Conservation (phyloP, 2,113 vertebrate genomes). For the Arothron firmamentum region DNA sequence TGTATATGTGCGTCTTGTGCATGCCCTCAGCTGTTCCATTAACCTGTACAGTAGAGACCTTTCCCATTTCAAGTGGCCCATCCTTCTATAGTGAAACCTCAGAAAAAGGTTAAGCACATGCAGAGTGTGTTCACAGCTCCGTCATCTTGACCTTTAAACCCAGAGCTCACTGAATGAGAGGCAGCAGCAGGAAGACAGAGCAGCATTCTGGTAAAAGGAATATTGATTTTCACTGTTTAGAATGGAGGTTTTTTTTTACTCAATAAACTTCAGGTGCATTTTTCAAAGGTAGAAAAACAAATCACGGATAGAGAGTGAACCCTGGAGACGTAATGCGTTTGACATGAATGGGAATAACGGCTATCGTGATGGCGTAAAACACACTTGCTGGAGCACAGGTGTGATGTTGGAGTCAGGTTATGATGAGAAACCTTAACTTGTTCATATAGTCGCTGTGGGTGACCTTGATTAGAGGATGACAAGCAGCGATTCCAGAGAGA, state of each 20-base stretch:
- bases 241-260: background rate
- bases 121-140: slow-evolving; percentile 22
- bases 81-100: slow-evolving; percentile 28
- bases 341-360: background rate
- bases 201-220: background rate
- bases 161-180: slow-evolving; percentile 23
- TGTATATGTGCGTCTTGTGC: background rate
- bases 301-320: background rate
- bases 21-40: slow-evolving; percentile 20
- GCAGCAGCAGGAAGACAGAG: slow-evolving; percentile 16
- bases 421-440: too few species aligned
- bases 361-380: background rate
- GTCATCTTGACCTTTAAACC: slow-evolving; percentile 32
- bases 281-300: too few species aligned
- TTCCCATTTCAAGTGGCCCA: slow-evolving; percentile 24
- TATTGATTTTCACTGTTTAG: slow-evolving; percentile 13
- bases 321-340: background rate
- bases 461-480: too few species aligned
- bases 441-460: too few species aligned
- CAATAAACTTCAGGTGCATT: too few species aligned
- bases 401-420: too few species aligned
- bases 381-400: too few species aligned
- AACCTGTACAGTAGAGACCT: slow-evolving; percentile 10
- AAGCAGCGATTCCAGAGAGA: too few species aligned
- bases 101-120: slow-evolving; percentile 55